Evolutionary conservation across 92 coral and sea anemone species (phyloP), one percentile per base, ranked within the genome.

Genomic region (Hydrozoanthus gracilis): DNA sequence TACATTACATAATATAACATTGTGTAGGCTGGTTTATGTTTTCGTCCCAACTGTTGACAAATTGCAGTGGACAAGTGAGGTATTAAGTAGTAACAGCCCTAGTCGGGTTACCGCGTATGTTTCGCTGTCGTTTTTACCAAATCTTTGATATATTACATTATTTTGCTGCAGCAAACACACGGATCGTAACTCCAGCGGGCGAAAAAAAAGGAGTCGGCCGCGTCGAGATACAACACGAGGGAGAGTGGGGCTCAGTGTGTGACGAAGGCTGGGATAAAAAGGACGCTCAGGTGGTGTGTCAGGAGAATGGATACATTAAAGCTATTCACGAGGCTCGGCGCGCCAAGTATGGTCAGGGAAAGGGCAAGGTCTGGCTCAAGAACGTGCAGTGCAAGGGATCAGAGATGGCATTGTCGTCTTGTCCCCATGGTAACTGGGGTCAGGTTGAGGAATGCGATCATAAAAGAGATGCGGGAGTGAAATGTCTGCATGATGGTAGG

Each of bases 181-280:
- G 85, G 3, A 65, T 80, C 4, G 85, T 80, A 16, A 65, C 60
- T 48, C 85, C 85, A 9, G 54, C 55, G 1, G 71, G 51, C 4
- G 85, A 80, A 51, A 80, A 80, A 39, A 58, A 7, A 5, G 93
- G 93, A 7, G 68, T 82, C 6, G 94, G 94, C 74, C 89, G 94
- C 2, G 91, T 91, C 9, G 94, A 91, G 58, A 87, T 91, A 68
- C 48, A 70, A 7, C 91, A 88, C 78, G 61, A 84, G 72, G 94
- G 94, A 45, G 78, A 91, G 67, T 91, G 94, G 94, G 94, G 94
- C 39, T 67, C 91, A 12, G 69, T 91, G 5, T 91, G 94, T 82
- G 91, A 91, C 73, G 13, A 80, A 47, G 88, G 85, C 7, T 91
- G 94, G 94, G 91, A 91, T 62, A 73, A 79, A 70, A 64, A 91